These are phyloP conservation scores for Adelges cooleyi DNA, from an alignment of 1,140 invertebrate species.

Conservation along the genomic window DNA sequence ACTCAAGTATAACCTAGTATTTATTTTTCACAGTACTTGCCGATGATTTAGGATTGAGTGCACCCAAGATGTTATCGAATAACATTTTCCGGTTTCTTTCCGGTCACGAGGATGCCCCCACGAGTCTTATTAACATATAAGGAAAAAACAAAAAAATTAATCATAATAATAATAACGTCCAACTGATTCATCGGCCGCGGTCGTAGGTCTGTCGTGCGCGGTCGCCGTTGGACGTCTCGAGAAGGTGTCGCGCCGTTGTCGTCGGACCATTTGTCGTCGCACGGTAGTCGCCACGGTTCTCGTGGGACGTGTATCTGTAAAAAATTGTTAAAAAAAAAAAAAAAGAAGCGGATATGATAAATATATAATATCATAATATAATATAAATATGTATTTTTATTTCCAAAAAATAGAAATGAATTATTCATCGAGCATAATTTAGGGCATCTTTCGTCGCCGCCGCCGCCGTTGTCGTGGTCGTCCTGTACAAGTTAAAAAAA, in stretches of 20 bases:
- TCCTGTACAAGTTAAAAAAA: neutral
- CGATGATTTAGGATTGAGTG: no score
- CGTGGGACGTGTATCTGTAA: neutral
- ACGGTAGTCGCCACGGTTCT: constrained; percentile 11
- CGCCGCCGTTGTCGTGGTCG: no score
- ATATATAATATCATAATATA: no score
- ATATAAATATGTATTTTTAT: no score
- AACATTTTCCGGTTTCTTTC: no score
- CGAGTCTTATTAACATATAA: neutral
- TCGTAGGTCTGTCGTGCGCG: neutral
- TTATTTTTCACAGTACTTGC: no score
- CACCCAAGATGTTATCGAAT: no score
- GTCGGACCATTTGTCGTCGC: constrained; percentile 20
- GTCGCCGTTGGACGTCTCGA: neutral
- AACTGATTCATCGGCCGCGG: neutral
- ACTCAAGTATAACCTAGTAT: no score
- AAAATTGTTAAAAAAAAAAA: no score
- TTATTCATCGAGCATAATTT: constrained; percentile 13
- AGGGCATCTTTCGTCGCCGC: neutral
- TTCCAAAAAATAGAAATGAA: constrained; percentile 5
- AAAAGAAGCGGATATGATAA: no score
- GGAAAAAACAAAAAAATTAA: neutral
- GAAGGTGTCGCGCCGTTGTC: constrained; percentile 21
- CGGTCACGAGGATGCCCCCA: no score
- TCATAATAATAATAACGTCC: neutral